Evolutionary conservation across 2,113 vertebrate genomes (phyloP), one percentile per base, ranked within the genome.

Genomic region (Hucho hucho): DNA sequence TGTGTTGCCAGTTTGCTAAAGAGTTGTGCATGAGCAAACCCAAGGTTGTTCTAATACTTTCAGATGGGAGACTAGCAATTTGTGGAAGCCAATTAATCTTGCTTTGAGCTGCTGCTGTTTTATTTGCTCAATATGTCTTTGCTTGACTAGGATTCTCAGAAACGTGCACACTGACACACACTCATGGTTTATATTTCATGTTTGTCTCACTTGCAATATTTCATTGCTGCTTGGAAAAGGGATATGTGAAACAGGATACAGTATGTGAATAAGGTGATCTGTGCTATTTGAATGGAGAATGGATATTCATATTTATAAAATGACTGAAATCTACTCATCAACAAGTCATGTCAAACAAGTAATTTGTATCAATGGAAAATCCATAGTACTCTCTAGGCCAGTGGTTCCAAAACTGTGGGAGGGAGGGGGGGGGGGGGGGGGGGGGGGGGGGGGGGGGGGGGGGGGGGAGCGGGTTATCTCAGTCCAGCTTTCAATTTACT

Each of bases 21-120:
- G 3, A 65, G 64, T 29, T 14, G 69, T 32, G 64, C 11, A 24
- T 49, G 11, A 1, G 22, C 13, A 59, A 69, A 2, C 1, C 16
- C 7, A n/a, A 72, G 63, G 64, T 75, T 64, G 4, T 1, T 43
- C 72, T 72, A 63, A 79, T 64, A 58, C 70, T 74, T 56, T 70
- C 47, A 59, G 70, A 73, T 4, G 26, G 68, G 28, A 9, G 70
- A 49, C 14, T 53, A 26, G 3, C 66, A 2, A 43, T 7, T 32
- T 28, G 75, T 71, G 63, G 26, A 67, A 37, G 4, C 22, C 28
- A 29, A 11, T 70, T 61, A 61, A 5, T 70, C 64, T 37, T 64
- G 9, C 43, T 49, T 69, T 11, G 22, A 20, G 68, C 32, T n/a
- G 5, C 58, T 61, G 58, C n/a, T 61, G 58, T 61, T n/a, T n/a